Evolutionary conservation across 2,797 vertebrate species (phyloP).

Genomic region (Syndactyla subalaris): DNA sequence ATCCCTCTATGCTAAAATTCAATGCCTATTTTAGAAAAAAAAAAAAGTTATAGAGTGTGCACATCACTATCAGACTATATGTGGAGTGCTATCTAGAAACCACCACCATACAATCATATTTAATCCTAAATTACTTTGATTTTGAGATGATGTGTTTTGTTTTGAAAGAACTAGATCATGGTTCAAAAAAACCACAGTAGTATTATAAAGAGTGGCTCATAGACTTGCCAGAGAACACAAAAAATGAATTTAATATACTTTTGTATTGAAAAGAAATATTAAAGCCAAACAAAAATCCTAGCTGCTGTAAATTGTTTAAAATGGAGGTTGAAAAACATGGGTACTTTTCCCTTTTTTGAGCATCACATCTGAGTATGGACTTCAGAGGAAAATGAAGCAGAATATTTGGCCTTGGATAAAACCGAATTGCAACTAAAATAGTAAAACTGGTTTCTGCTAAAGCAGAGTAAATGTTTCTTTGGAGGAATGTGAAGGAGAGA

Average conservation of each 20-base stretch:
- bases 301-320: neutral
- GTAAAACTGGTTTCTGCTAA: neutral
- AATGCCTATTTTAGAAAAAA: neutral
- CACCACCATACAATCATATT: neutral
- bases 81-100: neutral
- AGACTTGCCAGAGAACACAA: neutral
- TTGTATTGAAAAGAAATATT: neutral
- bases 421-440: neutral
- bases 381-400: neutral
- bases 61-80: neutral
- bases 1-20: neutral
- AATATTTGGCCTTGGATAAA: neutral
- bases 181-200: neutral
- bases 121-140: neutral
- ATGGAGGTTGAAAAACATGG: neutral
- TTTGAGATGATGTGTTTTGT: neutral
- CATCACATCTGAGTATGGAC: neutral
- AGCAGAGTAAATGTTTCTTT: neutral
- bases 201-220: neutral
- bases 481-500: neutral
- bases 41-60: neutral
- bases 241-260: neutral
- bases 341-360: neutral
- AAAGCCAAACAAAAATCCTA: neutral
- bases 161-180: neutral